These are phyloP conservation scores for Megalonaias nervosa DNA, from an alignment of 1,140 invertebrate species.

Conservation along the genomic window DNA sequence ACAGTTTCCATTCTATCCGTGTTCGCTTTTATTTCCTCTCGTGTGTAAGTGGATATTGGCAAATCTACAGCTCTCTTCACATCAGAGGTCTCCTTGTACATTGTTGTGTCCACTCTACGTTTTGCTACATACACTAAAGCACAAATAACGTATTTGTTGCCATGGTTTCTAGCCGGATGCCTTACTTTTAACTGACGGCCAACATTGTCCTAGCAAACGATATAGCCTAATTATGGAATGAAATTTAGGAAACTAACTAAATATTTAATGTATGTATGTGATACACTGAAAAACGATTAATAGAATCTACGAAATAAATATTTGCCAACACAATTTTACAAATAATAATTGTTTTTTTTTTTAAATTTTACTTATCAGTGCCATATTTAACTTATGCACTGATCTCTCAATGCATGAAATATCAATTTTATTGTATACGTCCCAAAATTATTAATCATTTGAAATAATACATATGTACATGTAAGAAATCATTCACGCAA, in stretches of 20 bases:
- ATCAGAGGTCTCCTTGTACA: not conserved
- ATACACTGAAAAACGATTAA: not conserved
- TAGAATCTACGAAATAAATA: not conserved
- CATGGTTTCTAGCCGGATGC: slow-evolving; percentile 19
- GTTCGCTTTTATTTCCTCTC: not conserved
- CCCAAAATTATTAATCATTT: too few species aligned
- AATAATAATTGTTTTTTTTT: not conserved
- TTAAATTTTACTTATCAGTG: not conserved
- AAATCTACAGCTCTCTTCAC: not conserved
- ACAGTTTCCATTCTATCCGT: not conserved
- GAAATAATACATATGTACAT: too few species aligned
- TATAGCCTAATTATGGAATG: slow-evolving; percentile 2
- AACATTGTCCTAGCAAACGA: slow-evolving; percentile 23
- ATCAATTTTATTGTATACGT: too few species aligned
- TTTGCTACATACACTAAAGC: slow-evolving; percentile 18
- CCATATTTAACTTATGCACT: not conserved
- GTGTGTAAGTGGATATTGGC: not conserved
- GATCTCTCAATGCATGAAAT: not conserved
- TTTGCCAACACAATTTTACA: not conserved
- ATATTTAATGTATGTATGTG: not conserved
- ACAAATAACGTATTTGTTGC: slow-evolving; percentile 14
- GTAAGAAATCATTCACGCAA: too few species aligned
- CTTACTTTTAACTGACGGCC: slow-evolving; percentile 12
- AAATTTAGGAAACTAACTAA: slow-evolving; percentile 1
- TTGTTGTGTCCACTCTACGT: slow-evolving; percentile 3